phyloP scores from a whole-genome alignment of 64 coral and sea anemone species.

The Montipora capricornis region DNA sequence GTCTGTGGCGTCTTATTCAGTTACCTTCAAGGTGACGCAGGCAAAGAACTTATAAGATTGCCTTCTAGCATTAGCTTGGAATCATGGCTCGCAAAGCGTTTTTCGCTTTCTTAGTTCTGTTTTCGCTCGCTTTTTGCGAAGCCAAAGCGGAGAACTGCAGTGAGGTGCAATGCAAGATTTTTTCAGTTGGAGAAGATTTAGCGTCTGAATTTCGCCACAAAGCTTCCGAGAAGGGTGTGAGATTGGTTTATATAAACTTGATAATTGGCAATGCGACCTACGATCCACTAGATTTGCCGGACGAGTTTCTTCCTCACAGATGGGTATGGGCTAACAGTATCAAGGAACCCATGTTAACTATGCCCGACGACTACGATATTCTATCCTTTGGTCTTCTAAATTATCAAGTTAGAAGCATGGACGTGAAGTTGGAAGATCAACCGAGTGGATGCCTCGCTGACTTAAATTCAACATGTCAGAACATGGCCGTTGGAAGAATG shows the following conservation, averaged over 20 bases:
- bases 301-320: neutral
- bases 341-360: neutral
- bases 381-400: neutral
- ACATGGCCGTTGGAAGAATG: neutral
- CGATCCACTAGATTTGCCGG: neutral
- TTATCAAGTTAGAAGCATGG: neutral
- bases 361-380: neutral
- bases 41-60: too few relatives aligned
- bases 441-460: constrained; percentile 6
- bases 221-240: neutral
- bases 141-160: neutral
- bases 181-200: neutral
- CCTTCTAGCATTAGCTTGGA: too few relatives aligned
- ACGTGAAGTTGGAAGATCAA: neutral
- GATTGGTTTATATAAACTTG: neutral
- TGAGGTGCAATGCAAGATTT: neutral
- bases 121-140: neutral
- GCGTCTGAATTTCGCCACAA: neutral
- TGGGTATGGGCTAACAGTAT: constrained; percentile 7
- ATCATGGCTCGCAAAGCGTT: too few relatives aligned
- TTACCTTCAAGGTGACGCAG: too few relatives aligned
- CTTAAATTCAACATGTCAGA: neutral
- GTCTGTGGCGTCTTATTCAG: too few relatives aligned
- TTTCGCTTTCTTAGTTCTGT: neutral
- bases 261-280: neutral